These are phyloP conservation scores for Cynaeus angustus DNA, from an alignment of 2,888 invertebrate species.

Conservation along the genomic window DNA sequence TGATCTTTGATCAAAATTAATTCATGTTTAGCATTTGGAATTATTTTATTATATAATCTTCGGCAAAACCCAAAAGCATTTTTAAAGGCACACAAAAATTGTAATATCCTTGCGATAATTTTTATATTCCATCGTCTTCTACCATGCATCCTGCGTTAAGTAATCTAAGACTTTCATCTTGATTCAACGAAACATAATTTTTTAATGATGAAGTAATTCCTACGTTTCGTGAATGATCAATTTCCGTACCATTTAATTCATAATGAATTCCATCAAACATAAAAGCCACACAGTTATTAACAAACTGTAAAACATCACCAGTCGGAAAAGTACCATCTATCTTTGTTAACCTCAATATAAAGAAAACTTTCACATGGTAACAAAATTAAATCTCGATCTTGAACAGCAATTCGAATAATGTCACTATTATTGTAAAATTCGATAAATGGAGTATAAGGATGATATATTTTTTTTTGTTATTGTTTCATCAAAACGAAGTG, in stretches of 20 bases:
- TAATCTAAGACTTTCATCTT: slow-evolving; percentile 22
- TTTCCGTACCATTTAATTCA: slow-evolving; percentile 54
- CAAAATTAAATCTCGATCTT: slow-evolving; percentile 59
- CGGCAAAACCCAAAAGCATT: slow-evolving; percentile 53
- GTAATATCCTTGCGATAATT: slow-evolving; percentile 35
- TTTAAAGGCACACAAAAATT: slow-evolving; percentile 51
- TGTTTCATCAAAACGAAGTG: slow-evolving; percentile 54
- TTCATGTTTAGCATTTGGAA: slow-evolving; percentile 67
- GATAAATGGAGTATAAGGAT: slow-evolving; percentile 59
- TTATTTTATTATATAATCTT: slow-evolving; percentile 54
- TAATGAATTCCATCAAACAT: slow-evolving; percentile 48
- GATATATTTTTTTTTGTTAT: slow-evolving; percentile 57
- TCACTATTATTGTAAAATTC: slow-evolving; percentile 59
- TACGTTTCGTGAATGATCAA: slow-evolving; percentile 50
- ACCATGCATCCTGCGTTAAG: slow-evolving; percentile 46
- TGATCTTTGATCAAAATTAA: slow-evolving; percentile 62
- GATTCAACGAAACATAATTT: slow-evolving; percentile 45
- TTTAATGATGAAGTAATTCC: slow-evolving; percentile 50
- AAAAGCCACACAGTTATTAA: too few relatives aligned
- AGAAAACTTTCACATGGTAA: slow-evolving; percentile 55
- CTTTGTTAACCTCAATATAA: slow-evolving; percentile 48
- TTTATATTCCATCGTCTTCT: slow-evolving; percentile 19
- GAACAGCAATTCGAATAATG: slow-evolving; percentile 61
- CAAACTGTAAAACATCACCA: too few relatives aligned
- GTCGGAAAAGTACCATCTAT: slow-evolving; percentile 19